Evolutionary conservation across 2,888 invertebrate species (phyloP).

Genomic region (Stenichneumon culpator): DNA sequence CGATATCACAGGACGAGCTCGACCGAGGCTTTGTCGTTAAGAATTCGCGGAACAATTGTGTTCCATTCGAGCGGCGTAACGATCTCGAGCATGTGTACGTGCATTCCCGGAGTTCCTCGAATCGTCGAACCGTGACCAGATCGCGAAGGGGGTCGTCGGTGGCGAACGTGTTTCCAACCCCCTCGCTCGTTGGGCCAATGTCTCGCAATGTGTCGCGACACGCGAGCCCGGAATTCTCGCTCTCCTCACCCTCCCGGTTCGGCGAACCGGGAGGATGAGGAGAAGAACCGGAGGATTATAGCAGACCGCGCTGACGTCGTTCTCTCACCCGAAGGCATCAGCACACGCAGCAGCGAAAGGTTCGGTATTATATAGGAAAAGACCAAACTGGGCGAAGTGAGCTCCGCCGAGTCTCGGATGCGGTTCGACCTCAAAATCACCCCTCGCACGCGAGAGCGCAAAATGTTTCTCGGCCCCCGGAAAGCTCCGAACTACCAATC

Average conservation of each 20-base stretch:
- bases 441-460: conserved; percentile 46
- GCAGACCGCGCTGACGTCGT: conserved; percentile 43
- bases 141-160: conserved; percentile 11
- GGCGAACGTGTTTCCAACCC: conserved; percentile 37
- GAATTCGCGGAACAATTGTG: not conserved
- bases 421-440: conserved; percentile 51
- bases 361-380: not conserved
- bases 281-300: conserved; percentile 12
- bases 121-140: conserved; percentile 47
- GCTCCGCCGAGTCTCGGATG: conserved; percentile 41
- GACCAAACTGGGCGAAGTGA: not conserved
- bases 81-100: not conserved
- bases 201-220: conserved; percentile 53
- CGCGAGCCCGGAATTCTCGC: conserved; percentile 47
- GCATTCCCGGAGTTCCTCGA: conserved; percentile 22
- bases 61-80: not conserved
- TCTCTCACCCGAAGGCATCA: conserved; percentile 8
- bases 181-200: conserved; percentile 16
- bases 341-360: conserved; percentile 19
- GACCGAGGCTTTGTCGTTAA: not conserved
- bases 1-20: not conserved
- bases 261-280: not conserved
- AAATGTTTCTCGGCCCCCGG: conserved; percentile 9
- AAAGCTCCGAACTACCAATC: conserved; percentile 18
- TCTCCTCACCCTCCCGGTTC: too few species aligned